Conservation (phyloP, 1,140 invertebrate genomes). For the Heliconius congener region DNA sequence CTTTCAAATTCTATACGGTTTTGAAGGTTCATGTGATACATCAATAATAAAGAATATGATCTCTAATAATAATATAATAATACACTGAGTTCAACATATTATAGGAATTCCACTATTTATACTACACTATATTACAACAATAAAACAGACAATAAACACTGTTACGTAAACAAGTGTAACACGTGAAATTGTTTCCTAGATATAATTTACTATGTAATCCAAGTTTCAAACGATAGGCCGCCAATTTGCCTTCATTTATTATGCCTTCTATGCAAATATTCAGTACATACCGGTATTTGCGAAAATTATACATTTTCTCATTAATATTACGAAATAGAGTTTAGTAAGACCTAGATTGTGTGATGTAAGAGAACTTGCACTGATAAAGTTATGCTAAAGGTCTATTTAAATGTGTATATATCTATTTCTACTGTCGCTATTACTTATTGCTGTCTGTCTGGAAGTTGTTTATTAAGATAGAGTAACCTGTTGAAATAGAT, state of each 20-base stretch:
- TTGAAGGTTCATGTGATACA: too few species aligned
- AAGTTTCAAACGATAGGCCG: conserved; percentile 31
- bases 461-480: neutral
- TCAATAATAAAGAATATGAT: too few species aligned
- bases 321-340: conserved; percentile 29
- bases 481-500: neutral
- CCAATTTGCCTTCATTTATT: conserved; percentile 31
- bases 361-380: conserved; percentile 19
- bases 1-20: too few species aligned
- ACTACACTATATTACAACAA: neutral
- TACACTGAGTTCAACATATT: too few species aligned
- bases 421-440: neutral
- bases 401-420: neutral
- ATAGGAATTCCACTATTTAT: neutral
- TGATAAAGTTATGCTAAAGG: conserved; percentile 1
- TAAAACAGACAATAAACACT: conserved; percentile 23
- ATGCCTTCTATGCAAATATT: conserved; percentile 38
- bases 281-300: conserved; percentile 34
- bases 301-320: conserved; percentile 40
- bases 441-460: neutral
- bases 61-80: too few species aligned
- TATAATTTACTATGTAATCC: conserved; percentile 44
- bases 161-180: conserved; percentile 44
- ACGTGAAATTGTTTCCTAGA: conserved; percentile 49
- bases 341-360: conserved; percentile 4